Evolutionary conservation across 2,113 vertebrate species (phyloP).

Genomic region (Helogale parvula): DNA sequence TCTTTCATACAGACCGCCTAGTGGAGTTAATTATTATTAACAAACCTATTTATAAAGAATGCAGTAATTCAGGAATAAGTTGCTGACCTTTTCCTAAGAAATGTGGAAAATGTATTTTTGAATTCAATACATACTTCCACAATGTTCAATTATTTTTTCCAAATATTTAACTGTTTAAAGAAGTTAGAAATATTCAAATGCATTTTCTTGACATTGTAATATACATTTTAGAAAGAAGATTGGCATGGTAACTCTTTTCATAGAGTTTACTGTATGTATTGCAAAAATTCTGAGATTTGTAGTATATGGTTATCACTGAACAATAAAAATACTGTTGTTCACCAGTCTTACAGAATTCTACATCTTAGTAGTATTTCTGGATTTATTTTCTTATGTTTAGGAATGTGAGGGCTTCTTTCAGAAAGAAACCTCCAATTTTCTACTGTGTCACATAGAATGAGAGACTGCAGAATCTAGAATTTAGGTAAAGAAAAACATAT

Average conservation of each 20-base stretch:
- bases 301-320: neutral
- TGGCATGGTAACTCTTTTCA: neutral
- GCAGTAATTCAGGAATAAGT: neutral
- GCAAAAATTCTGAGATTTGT: neutral
- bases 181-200: neutral
- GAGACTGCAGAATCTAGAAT: neutral
- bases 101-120: slow-evolving; percentile 20
- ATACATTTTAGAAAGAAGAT: neutral
- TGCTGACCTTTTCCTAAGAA: slow-evolving; percentile 4
- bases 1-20: neutral
- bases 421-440: neutral
- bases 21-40: slow-evolving; percentile 29
- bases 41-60: slow-evolving; percentile 19
- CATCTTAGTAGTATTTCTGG: neutral
- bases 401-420: neutral
- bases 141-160: neutral
- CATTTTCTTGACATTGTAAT: neutral
- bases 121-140: slow-evolving; percentile 35
- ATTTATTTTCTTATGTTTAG: neutral
- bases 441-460: neutral
- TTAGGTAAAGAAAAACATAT: slow-evolving; percentile 6
- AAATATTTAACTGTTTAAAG: slow-evolving; percentile 43
- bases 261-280: neutral
- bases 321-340: neutral
- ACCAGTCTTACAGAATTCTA: neutral